Base-by-base conservation (phyloP, 2,113 vertebrate species). In the Rhizomys pruinosus region DNA sequence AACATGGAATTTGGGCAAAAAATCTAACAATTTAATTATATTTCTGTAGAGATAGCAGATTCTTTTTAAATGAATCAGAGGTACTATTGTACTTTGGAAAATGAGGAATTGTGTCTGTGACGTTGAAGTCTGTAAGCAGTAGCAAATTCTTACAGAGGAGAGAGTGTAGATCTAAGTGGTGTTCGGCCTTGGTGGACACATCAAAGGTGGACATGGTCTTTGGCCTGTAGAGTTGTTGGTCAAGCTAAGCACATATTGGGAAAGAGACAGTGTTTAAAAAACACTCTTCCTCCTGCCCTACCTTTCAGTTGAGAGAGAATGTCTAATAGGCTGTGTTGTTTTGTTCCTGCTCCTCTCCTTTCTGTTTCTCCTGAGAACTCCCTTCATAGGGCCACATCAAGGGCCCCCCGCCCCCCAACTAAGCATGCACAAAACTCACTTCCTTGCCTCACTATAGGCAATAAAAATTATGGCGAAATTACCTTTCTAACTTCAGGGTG, bases 1-100 rank as follows among this genome's bases (percentile, higher is more conserved):
- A 94, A 95, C 71, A 95, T 77, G 59, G 16, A 90, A 84, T 78
- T 93, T 73, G 89, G 90, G 76, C 71, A 94, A 86, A 52, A 97
- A 93, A 90, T 91, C 13, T 39, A 95, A 82, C 37, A 93, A 81
- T 25, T 27, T n/a, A n/a, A n/a, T n/a, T 88, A 32, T 81, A 73
- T 71, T 96, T 90, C 57, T 87, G n/a, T 68, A 96, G 76, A 87
- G 90, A 88, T 89, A 27, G 79, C 32, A 66, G n/a, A n/a, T n/a
- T n/a, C n/a, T n/a, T 92, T 73, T 74, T 85, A 3, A 87, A 57
- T 37, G 82, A 94, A 81, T 68, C 64, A 90, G 47, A 86, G 25
- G 11, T 84, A 25, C 7, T 91, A 55, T 64, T 32, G 64, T 71
- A 22, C 82, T 79, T 92, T 89, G 57, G 68, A 63, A 95, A 93